Percentiles rank a stretch among this genome's conserved stretches.
Evolutionary conservation across 23 tunicate genomes (phyloP).

Genomic region (Botrylloides violaceus): DNA sequence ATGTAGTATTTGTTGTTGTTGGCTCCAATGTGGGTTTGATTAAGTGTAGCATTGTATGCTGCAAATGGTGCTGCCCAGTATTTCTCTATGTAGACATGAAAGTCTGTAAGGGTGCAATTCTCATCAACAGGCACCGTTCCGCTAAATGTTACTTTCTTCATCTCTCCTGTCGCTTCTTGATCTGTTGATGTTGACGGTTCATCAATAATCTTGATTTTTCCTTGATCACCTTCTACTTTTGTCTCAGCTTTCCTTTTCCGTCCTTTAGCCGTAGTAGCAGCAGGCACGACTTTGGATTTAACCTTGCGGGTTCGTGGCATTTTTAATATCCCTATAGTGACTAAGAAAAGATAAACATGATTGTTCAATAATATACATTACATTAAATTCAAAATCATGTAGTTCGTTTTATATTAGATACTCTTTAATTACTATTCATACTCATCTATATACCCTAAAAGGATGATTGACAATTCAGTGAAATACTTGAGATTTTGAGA

Average conservation of each 20-base stretch:
- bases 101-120: constrained; percentile 18
- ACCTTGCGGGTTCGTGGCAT: neutral
- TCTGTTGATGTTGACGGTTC: neutral
- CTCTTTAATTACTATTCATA: no score
- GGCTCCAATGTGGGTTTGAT: constrained; percentile 68
- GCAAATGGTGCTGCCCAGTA: neutral
- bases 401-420: no score
- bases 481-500: no score
- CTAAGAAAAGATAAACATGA: no score
- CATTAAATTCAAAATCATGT: no score
- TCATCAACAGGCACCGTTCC: constrained; percentile 70
- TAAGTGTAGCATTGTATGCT: constrained; percentile 72
- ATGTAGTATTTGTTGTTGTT: constrained; percentile 83
- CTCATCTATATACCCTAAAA: no score
- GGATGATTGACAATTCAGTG: no score
- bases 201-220: neutral
- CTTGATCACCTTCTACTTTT: neutral
- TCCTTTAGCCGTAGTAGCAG: neutral
- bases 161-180: neutral
- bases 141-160: constrained; percentile 31
- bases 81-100: constrained; percentile 43
- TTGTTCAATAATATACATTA: no score
- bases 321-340: neutral
- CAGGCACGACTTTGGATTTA: no score
- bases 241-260: neutral